Evolutionary conservation across 2,113 vertebrate species (phyloP), one percentile per base, ranked within the genome.

Genomic region (Trematocara stigmaticum): DNA sequence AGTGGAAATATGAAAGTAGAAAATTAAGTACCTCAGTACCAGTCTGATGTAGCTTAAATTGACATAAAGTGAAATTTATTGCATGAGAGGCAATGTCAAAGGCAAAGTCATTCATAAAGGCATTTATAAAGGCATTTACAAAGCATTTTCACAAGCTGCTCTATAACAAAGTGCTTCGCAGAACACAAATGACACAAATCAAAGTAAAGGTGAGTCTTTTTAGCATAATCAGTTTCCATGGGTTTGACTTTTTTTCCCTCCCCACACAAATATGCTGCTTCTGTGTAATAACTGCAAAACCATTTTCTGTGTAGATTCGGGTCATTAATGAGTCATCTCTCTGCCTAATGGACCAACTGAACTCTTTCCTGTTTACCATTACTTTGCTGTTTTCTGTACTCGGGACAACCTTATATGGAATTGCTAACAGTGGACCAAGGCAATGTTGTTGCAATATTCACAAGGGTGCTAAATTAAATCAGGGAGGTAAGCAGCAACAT

Each of bases 301-400:
- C 45, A 13, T 79, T 89, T 92, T 92, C 86, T 86, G 26, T 88
- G 56, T 87, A 80, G 87, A 92, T 91, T 82, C 49, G 45, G 74
- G 79, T 84, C 87, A 92, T 91, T 93, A 94, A 90, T 95, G 94
- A 95, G 82, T 95, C 94, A 94, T 94, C 93, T 86, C 85, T 87
- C 61, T 74, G 82, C 82, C 82, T 93, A 93, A 92, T 91, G 88
- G 89, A 90, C 85, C 93, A 81, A 90, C 91, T 91, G 91, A 93
- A 93, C 89, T 90, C 88, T 92, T 95, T 95, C 95, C 95, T 96
- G 94, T 95, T 96, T 94, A 94, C 92, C 85, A 66, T 91, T 84
- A 74, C 87, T 81, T 84, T 83, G 45, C 87, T 92, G 84, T 92
- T 91, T 85, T 85, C 81, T 84, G 78, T 69, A 64, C 87, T 90